A percentile compares a stretch with the other conserved stretches of the same genome.
phyloP scores from a whole-genome alignment of 2,797 vertebrate species.

The Semaprochilodus insignis region DNA sequence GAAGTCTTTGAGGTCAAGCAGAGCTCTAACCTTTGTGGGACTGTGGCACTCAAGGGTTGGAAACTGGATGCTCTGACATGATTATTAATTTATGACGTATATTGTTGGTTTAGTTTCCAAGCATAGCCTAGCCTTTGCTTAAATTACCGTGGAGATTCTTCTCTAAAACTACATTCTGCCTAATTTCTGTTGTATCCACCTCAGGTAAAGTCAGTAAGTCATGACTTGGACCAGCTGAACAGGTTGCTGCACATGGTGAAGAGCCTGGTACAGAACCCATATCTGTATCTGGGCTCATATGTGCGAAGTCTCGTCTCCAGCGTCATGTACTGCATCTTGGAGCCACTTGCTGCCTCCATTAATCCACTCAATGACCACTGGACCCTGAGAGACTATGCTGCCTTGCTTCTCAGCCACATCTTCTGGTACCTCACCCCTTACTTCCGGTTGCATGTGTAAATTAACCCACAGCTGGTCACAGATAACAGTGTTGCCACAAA shows the following conservation, averaged over 20 bases:
- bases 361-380: conserved; percentile 97
- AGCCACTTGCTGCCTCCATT: conserved; percentile 93
- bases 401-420: conserved; percentile 90
- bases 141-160: neutral
- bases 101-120: neutral
- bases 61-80: neutral
- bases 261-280: conserved; percentile 90
- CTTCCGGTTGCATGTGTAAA: too few species aligned
- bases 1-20: neutral
- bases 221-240: conserved; percentile 92
- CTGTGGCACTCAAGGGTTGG: neutral
- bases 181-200: neutral
- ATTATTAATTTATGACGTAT: neutral
- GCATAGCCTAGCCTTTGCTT: neutral
- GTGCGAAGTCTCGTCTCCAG: conserved; percentile 90
- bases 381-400: conserved; percentile 91
- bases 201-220: conserved; percentile 94
- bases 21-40: neutral
- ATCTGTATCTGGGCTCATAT: conserved; percentile 90
- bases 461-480: too few species aligned
- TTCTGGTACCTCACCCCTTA: conserved; percentile 81
- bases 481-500: too few species aligned
- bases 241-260: conserved; percentile 90
- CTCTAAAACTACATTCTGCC: neutral
- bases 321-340: conserved; percentile 93